A percentile compares a stretch with the other conserved stretches of the same genome.
These are phyloP conservation scores for Drosophila bunnanda DNA, from an alignment of 2,888 invertebrate genomes.

Conservation along the genomic window DNA sequence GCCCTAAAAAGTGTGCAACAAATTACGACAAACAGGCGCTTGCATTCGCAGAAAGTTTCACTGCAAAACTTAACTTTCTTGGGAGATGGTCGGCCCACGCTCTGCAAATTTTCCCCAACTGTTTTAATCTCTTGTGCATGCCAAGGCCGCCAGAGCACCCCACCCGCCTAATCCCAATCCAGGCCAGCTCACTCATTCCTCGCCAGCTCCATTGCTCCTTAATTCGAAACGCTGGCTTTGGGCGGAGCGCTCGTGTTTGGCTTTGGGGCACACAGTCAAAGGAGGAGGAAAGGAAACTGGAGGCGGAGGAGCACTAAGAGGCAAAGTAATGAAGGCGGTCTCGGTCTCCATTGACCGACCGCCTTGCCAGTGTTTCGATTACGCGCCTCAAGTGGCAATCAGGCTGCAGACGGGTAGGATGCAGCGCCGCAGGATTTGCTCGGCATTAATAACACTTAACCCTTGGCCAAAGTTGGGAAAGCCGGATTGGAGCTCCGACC, in stretches of 20 bases:
- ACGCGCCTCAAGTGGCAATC: slow-evolving; percentile 50
- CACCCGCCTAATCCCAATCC: background rate
- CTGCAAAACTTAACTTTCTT: slow-evolving; percentile 37
- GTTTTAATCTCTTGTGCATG: slow-evolving; percentile 46
- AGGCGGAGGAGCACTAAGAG: slow-evolving; percentile 19
- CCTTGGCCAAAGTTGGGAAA: slow-evolving; percentile 20
- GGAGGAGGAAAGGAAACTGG: background rate
- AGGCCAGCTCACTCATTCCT: background rate
- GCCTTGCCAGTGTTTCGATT: slow-evolving; percentile 67
- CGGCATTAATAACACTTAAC: slow-evolving; percentile 66
- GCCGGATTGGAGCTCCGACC: slow-evolving; percentile 3
- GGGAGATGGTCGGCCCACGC: slow-evolving; percentile 11
- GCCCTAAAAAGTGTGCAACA: slow-evolving; percentile 33
- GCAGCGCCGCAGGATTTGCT: slow-evolving; percentile 35
- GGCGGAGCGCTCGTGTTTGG: slow-evolving; percentile 33
- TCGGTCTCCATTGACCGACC: slow-evolving; percentile 51
- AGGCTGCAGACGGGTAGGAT: slow-evolving; percentile 45
- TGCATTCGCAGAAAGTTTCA: slow-evolving; percentile 37
- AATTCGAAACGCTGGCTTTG: slow-evolving; percentile 37
- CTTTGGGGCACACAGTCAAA: slow-evolving; percentile 28
- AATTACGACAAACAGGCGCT: slow-evolving; percentile 41
- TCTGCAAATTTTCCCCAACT: slow-evolving; percentile 25
- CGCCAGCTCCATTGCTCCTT: slow-evolving; percentile 33
- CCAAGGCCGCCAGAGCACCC: slow-evolving; percentile 23
- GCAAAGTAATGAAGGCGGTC: slow-evolving; percentile 68